These are phyloP conservation scores for Phoeniculus purpureus DNA, from an alignment of 2,797 vertebrate genomes.

Conservation along the genomic window DNA sequence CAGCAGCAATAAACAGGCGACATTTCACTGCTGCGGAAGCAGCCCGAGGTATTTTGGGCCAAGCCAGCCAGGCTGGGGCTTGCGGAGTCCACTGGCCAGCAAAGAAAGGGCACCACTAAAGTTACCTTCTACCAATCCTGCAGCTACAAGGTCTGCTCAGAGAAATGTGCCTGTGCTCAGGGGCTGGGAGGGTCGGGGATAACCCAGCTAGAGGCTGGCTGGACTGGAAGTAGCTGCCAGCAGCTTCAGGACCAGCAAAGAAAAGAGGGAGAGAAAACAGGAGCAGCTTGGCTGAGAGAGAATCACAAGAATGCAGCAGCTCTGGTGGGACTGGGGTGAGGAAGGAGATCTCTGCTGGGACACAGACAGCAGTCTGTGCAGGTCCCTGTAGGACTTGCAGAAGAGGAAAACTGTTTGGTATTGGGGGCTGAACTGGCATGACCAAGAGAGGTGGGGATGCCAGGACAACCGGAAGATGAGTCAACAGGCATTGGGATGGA, in stretches of 20 bases:
- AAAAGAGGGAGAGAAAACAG: background rate
- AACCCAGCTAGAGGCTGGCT: background rate
- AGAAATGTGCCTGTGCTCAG: background rate
- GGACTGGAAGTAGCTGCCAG: background rate
- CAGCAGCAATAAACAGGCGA: constrained; percentile 55
- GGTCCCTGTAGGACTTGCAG: background rate
- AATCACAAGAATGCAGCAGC: background rate
- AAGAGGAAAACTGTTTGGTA: background rate
- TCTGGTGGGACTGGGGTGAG: background rate
- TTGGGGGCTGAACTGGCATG: accelerated
- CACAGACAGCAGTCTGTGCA: accelerated
- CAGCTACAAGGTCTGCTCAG: background rate
- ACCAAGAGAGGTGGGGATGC: background rate
- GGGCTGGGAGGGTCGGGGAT: background rate
- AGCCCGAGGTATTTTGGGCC: constrained; percentile 42
- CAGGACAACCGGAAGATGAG: background rate
- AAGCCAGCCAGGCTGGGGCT: background rate
- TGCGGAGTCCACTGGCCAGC: background rate
- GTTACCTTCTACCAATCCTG: background rate
- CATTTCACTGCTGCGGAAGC: constrained; percentile 39
- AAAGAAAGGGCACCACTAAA: background rate
- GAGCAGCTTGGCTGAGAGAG: background rate
- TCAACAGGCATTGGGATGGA: background rate
- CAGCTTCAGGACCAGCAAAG: background rate
- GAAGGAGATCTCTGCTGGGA: background rate